phyloP scores from a whole-genome alignment of 2,113 vertebrate genomes.

The Pachypanchax playfairii region DNA sequence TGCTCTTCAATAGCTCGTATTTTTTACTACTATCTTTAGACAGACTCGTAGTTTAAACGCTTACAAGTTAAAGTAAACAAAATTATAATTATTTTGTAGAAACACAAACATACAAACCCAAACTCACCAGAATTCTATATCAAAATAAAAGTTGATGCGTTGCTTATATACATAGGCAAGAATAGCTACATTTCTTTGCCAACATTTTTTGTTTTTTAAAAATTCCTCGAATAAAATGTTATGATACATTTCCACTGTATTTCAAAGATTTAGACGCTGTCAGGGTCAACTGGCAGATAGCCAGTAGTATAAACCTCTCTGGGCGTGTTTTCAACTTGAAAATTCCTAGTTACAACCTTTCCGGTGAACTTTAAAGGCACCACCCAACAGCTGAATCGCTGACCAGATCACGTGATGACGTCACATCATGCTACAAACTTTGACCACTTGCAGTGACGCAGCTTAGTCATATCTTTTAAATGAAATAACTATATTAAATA shows the following conservation, averaged over 20 bases:
- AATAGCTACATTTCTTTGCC: too few species aligned
- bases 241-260: too few species aligned
- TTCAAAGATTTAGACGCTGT: too few species aligned
- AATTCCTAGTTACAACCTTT: neutral
- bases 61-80: too few species aligned
- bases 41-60: neutral
- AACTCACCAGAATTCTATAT: neutral
- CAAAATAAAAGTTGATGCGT: neutral
- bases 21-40: fast-evolving
- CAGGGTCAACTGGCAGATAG: too few species aligned
- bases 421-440: constrained; percentile 29
- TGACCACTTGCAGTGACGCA: constrained; percentile 10
- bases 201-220: neutral
- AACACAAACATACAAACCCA: too few species aligned
- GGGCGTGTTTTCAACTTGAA: too few species aligned
- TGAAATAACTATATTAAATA: too few species aligned
- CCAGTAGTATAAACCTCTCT: too few species aligned
- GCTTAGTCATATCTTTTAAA: neutral
- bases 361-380: neutral
- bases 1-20: neutral
- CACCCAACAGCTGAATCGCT: constrained; percentile 69
- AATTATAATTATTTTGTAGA: neutral
- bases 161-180: neutral
- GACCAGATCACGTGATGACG: constrained; percentile 63
- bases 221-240: neutral